Conservation (phyloP, 2,888 invertebrate species). For the Muschampia plurimacula region DNA sequence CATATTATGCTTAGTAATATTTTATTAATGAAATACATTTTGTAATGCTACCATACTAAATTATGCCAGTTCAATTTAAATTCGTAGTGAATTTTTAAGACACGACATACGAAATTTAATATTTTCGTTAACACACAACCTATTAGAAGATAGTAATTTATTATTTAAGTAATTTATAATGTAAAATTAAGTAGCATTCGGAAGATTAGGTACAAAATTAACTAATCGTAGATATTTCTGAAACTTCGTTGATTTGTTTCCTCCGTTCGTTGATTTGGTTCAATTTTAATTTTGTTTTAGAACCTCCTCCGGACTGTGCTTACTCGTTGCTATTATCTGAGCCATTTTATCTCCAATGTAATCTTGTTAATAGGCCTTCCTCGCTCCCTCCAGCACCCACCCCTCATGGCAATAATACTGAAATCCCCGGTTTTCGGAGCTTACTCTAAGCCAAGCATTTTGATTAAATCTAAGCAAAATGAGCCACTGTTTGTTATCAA, state of each 20-base stretch:
- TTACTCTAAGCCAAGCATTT: constrained; percentile 77
- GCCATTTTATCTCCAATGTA: constrained; percentile 83
- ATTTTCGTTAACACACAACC: too few species aligned
- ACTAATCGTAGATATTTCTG: constrained; percentile 22
- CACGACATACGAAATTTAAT: too few species aligned
- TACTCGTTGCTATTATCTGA: constrained; percentile 78
- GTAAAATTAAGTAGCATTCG: too few species aligned
- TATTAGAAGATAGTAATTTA: too few species aligned
- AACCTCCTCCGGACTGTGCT: constrained; percentile 63
- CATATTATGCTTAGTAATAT: too few species aligned
- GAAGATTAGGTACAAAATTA: background rate
- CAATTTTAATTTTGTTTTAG: constrained; percentile 80
- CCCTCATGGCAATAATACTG: constrained; percentile 74
- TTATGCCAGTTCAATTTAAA: too few species aligned
- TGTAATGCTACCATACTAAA: too few species aligned
- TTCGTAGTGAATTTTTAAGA: too few species aligned
- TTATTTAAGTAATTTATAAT: too few species aligned
- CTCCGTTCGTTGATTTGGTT: constrained; percentile 51
- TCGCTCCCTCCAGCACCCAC: constrained; percentile 50
- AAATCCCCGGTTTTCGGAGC: constrained; percentile 80
- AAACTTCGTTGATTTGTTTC: constrained; percentile 6
- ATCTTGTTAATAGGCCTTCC: constrained; percentile 82
- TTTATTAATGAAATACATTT: too few species aligned
- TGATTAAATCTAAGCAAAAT: constrained; percentile 68
- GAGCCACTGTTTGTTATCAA: constrained; percentile 26